Conservation (phyloP, 2,797 vertebrate genomes). For the Arrhamphus sclerolepis region DNA sequence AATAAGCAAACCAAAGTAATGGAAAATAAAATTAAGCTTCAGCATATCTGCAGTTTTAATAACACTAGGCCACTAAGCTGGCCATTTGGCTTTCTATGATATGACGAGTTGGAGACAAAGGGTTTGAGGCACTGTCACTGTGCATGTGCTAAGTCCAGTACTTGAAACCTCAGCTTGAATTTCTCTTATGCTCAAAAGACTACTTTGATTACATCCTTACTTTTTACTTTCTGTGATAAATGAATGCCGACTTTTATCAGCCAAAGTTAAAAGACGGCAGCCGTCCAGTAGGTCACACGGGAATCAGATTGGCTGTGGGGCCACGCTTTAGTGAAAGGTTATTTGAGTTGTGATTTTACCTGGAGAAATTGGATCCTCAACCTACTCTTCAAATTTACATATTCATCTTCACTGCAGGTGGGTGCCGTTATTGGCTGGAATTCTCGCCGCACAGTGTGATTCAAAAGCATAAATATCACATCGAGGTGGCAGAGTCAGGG, state of each 20-base stretch:
- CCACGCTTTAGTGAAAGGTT: constrained; percentile 54
- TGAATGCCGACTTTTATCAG: constrained; percentile 57
- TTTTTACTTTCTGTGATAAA: constrained; percentile 43
- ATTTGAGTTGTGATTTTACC: constrained; percentile 66
- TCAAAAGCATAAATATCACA: constrained; percentile 73
- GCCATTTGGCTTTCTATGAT: constrained; percentile 63
- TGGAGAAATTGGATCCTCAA: constrained; percentile 75
- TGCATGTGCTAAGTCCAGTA: constrained; percentile 33
- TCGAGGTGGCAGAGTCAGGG: constrained; percentile 50
- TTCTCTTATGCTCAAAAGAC: constrained; percentile 36
- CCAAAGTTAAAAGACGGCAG: constrained; percentile 52
- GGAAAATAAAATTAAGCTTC: constrained; percentile 74
- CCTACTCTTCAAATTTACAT: constrained; percentile 76
- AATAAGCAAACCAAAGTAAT: constrained; percentile 78
- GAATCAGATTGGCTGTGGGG: constrained; percentile 64
- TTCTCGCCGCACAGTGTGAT: constrained; percentile 62
- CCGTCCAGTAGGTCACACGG: constrained; percentile 52
- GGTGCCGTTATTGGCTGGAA: constrained; percentile 70
- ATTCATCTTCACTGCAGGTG: constrained; percentile 76
- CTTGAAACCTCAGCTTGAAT: constrained; percentile 36
- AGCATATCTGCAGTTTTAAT: constrained; percentile 72
- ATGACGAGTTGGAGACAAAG: constrained; percentile 37
- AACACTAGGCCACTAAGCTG: constrained; percentile 54
- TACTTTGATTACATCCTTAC: constrained; percentile 59
- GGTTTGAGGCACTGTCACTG: constrained; percentile 30